A percentile compares a stretch with the other conserved stretches of the same genome.
These are phyloP conservation scores for Chelmon rostratus DNA, from an alignment of 2,797 vertebrate species.

Conservation along the genomic window DNA sequence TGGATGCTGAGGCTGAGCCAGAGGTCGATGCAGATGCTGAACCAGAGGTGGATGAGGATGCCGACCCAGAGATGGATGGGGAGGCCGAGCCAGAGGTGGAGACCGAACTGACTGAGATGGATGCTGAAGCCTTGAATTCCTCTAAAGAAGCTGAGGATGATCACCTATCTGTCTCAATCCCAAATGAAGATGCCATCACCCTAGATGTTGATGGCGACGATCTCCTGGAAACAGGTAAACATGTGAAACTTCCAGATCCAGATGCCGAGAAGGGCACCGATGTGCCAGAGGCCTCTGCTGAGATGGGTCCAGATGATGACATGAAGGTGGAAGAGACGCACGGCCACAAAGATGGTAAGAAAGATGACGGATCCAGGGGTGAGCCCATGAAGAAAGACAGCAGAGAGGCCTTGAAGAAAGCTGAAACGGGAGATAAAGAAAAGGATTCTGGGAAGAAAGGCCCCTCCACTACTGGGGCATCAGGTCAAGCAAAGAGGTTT, in stretches of 20 bases:
- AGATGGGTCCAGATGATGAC: conserved; percentile 93
- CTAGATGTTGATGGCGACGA: conserved; percentile 99
- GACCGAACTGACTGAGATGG: conserved; percentile 87
- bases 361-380: conserved; percentile 93
- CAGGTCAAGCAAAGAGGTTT: conserved; percentile 99
- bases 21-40: conserved; percentile 84
- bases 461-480: conserved; percentile 97
- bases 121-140: conserved; percentile 91
- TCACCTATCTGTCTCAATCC: conserved; percentile 99
- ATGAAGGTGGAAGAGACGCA: conserved; percentile 91
- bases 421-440: conserved; percentile 99
- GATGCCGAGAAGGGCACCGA: conserved; percentile 95
- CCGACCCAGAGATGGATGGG: conserved; percentile 47
- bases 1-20: conserved; percentile 65
- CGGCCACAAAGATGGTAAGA: conserved; percentile 97
- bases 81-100: conserved; percentile 57
- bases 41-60: conserved; percentile 64
- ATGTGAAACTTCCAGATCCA: conserved; percentile 99
- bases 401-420: conserved; percentile 97
- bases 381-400: conserved; percentile 95
- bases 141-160: conserved; percentile 98
- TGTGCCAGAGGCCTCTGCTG: conserved; percentile 91
- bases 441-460: conserved; percentile 99
- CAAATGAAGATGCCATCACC: conserved; percentile 99
- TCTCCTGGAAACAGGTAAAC: conserved; percentile 99